Base-by-base conservation (phyloP, 2,797 vertebrate genomes). In the Sciaenops ocellatus region DNA sequence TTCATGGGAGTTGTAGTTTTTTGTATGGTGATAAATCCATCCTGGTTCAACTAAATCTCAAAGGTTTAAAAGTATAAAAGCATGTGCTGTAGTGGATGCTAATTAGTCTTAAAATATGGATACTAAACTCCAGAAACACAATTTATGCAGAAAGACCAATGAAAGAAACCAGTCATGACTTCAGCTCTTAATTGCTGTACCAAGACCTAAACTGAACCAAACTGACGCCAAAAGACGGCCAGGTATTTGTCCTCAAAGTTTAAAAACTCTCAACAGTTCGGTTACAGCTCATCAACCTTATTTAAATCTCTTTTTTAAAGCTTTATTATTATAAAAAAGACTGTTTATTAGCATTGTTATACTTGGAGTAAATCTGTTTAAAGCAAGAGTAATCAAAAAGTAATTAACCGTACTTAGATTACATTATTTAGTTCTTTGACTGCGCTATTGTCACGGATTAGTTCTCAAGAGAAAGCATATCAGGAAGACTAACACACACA, bases 381-480 rank as follows among this genome's bases (percentile, higher is more conserved):
- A 50, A 12, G 20, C 11, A 3, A 24, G 46, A 51, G 15, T 6
- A 47, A 50, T 57, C 26, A 68, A 51, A 77, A 80, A 54, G 70
- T 56, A 67, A 61, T 17, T 24, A 24, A 11, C 52, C 34, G 55
- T 22, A 28, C 38, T 76, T 16, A 11, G 30, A 68, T 66, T 73
- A 73, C 5, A 73, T 48, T 30, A 5, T 6, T 47, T 18, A 26
- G 6, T 38, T 65, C 34, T 52, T 79, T 78, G 57, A 76, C 55
- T 75, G 28, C 20, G 38, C 63, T 72, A 22, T 67, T 84, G 38
- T 72, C 54, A 56, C 46, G 56, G 24, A 80, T 73, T 66, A 20
- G 10, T 78, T 83, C 69, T 78, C 51, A 73, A 73, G 71, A 69
- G 68, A 72, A 75, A 79, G 69, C 61, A 62, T 74, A 78, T 80